phyloP scores from a whole-genome alignment of 2,888 invertebrate genomes.

The Campaea margaritaria region DNA sequence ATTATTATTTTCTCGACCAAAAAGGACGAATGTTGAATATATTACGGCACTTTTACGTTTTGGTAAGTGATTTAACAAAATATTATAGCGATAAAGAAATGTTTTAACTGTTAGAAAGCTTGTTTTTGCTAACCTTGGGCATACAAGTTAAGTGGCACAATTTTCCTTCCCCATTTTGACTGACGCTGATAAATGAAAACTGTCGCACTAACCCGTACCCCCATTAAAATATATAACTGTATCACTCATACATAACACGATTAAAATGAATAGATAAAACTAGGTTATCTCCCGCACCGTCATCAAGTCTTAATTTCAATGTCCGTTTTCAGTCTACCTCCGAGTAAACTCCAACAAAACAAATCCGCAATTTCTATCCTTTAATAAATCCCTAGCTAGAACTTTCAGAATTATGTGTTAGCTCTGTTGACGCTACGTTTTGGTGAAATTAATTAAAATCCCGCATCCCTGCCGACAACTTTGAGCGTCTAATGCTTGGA shows the following conservation, averaged over 20 bases:
- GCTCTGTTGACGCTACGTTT: conserved; percentile 26
- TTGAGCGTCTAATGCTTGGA: neutral
- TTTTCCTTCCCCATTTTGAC: neutral
- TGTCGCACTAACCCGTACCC: neutral
- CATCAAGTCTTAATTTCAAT: neutral
- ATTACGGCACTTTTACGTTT: conserved; percentile 56
- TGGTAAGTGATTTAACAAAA: conserved; percentile 38
- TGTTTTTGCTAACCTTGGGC: too few relatives aligned
- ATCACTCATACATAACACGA: neutral
- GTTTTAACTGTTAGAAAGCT: too few relatives aligned
- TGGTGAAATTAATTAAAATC: conserved; percentile 31
- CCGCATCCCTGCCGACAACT: conserved; percentile 23
- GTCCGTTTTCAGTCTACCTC: conserved; percentile 14
- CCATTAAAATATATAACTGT: neutral
- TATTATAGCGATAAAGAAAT: conserved; percentile 10
- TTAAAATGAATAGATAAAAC: neutral
- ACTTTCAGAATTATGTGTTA: conserved; percentile 32
- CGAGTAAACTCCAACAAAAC: conserved; percentile 22
- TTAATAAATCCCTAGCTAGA: conserved; percentile 27
- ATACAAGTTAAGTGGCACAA: too few relatives aligned
- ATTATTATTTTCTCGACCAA: conserved; percentile 47
- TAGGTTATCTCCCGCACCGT: conserved; percentile 5
- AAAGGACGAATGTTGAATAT: conserved; percentile 62
- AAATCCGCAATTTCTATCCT: conserved; percentile 23
- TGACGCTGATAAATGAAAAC: neutral